These are phyloP conservation scores for Eurystomus gularis DNA, from an alignment of 2,113 vertebrate species.

Conservation along the genomic window DNA sequence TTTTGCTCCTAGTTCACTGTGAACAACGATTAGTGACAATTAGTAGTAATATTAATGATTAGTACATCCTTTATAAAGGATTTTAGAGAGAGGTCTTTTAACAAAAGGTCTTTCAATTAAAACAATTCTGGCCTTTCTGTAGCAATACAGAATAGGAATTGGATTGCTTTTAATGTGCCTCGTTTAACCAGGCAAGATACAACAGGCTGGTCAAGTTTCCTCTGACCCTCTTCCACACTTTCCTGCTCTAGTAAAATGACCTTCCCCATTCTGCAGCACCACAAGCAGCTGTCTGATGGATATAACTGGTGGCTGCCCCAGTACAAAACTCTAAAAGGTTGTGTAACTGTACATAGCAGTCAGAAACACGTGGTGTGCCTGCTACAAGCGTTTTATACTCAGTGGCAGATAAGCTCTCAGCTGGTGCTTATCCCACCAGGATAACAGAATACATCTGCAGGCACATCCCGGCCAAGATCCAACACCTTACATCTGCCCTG, in stretches of 20 bases:
- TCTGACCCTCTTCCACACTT: background rate
- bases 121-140: background rate
- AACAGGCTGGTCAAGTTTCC: background rate
- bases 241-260: background rate
- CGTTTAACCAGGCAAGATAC: background rate
- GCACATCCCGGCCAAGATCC: background rate
- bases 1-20: background rate
- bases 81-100: background rate
- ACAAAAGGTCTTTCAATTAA: background rate
- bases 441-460: background rate
- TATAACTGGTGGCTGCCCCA: background rate
- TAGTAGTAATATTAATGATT: background rate
- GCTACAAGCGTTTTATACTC: background rate
- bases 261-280: background rate
- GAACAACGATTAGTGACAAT: background rate
- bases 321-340: background rate
- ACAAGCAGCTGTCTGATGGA: background rate
- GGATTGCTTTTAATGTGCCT: background rate
- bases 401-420: background rate
- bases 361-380: background rate
- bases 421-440: background rate
- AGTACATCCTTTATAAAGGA: background rate
- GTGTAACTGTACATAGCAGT: background rate
- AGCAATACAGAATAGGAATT: background rate
- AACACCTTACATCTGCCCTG: rapidly evolving